These are phyloP conservation scores for Epistrophe eligans DNA, from an alignment of 2,888 invertebrate species.

Conservation along the genomic window DNA sequence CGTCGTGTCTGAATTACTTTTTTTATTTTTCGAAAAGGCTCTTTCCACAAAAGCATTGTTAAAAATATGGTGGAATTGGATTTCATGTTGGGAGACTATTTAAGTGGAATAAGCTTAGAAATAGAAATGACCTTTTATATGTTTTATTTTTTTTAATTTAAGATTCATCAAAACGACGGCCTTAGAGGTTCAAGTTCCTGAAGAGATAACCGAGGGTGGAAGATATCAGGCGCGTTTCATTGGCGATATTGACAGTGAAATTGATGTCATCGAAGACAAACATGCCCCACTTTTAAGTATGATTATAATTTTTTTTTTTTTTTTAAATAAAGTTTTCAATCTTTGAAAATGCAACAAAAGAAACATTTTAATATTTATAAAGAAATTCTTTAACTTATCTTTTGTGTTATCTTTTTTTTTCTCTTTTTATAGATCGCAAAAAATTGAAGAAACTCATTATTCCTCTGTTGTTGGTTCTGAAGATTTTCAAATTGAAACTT, in stretches of 20 bases:
- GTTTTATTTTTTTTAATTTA: constrained; percentile 39
- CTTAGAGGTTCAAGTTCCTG: constrained; percentile 89
- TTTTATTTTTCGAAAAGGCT: background rate
- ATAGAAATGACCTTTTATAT: background rate
- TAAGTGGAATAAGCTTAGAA: background rate
- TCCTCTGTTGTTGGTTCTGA: constrained; percentile 91
- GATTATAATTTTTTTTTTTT: constrained; percentile 81
- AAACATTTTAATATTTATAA: too few relatives aligned
- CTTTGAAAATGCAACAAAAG: background rate
- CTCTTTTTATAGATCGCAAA: constrained; percentile 87
- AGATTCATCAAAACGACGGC: constrained; percentile 92
- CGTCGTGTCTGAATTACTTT: background rate
- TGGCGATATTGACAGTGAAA: constrained; percentile 92
- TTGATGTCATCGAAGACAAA: constrained; percentile 92
- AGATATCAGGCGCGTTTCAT: constrained; percentile 92
- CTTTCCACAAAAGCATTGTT: background rate
- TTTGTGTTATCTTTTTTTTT: constrained; percentile 1
- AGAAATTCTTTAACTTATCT: background rate
- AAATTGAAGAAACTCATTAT: constrained; percentile 92
- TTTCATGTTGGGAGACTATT: background rate
- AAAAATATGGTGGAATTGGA: background rate
- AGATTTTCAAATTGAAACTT: constrained; percentile 93
- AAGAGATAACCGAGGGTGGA: constrained; percentile 90
- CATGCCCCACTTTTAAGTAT: constrained; percentile 92
- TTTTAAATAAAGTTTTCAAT: background rate